Base-by-base conservation (phyloP, 2,888 invertebrate species). In the Erynnis tages region DNA sequence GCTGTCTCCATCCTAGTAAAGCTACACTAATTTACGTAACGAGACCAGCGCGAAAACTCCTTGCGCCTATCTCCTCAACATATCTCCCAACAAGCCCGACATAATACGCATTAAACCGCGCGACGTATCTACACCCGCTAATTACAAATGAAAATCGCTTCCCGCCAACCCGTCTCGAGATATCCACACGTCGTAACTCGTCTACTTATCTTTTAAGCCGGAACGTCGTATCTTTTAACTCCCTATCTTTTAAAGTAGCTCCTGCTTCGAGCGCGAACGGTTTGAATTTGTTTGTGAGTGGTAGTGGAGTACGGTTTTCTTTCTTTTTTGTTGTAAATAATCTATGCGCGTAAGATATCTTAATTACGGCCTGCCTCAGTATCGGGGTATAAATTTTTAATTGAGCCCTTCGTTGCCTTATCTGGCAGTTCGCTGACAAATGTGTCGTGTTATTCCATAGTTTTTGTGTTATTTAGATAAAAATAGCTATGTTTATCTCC, bases 151-250 rank as follows among this genome's bases (percentile, higher is more conserved):
- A 65, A 61, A 68, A 65, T 65, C 64, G 66, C 57, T 65, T 61
- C 63, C 62, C 59, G 56, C 54, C 59, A 60, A 59, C 61, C 57
- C 54, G 54, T 57, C 64, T 58, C 54, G 47, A 67, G 77, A 78
- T 77, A 79, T 73, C 70, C 61, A 66, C 72, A 71, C 71, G 57
- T 60, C 61, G 60, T 65, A 60, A 59, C 61, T 60, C 30, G 37
- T 52, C 52, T 19, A 30, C 44, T 44, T 45, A 52, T 44, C 52
- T 37, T 45, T 44, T 21, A 19, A 52, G 14, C n/a, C 30, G 17
- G 1, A 45, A 52, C 30, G 38, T 6, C 37, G 14, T 45, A 52
- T 44, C 30, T 45, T 43, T 45, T 17, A 30, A 23, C 21, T 10
- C 37, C 2, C 3, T 5, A 13, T 14, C 19, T 13, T 17, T n/a